A percentile compares a stretch with the other conserved stretches of the same genome.
Conservation (phyloP, 2,888 invertebrate genomes). For the Ennomos erosarius region DNA sequence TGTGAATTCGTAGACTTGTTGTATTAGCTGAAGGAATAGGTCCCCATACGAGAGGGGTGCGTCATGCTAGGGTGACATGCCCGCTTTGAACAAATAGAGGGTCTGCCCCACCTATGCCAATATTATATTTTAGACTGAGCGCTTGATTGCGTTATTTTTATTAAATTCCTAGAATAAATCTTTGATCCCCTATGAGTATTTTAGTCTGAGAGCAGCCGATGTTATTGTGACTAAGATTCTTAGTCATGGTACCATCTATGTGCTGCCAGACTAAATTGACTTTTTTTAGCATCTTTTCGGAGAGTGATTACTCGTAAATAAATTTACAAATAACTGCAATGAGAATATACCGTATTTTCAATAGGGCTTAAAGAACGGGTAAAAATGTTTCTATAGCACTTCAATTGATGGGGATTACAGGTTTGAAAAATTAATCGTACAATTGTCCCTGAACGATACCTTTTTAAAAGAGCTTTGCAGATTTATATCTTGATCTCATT, state of each 20-base stretch:
- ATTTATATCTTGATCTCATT: constrained; percentile 46
- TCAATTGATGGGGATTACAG: constrained; percentile 18
- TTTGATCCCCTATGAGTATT: constrained; percentile 3
- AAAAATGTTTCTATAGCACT: no score
- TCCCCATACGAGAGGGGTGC: constrained; percentile 37
- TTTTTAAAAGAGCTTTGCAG: constrained; percentile 34
- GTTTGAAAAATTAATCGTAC: constrained; percentile 38
- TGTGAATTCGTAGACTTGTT: not conserved
- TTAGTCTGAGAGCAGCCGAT: no score
- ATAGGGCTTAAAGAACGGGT: no score
- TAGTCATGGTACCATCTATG: no score
- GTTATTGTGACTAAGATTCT: no score
- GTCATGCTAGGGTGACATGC: constrained; percentile 34
- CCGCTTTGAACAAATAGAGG: constrained; percentile 44
- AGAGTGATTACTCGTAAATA: no score
- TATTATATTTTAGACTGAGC: constrained; percentile 54
- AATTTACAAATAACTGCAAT: no score
- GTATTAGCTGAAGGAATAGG: constrained; percentile 12
- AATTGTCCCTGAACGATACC: constrained; percentile 31
- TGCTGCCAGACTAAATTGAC: no score
- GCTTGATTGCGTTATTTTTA: constrained; percentile 50
- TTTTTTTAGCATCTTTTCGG: no score
- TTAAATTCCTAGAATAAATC: constrained; percentile 28
- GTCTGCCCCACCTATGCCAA: constrained; percentile 40
- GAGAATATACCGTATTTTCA: no score